Base-by-base conservation (phyloP, 2,113 vertebrate genomes). In the Bungarus multicinctus region DNA sequence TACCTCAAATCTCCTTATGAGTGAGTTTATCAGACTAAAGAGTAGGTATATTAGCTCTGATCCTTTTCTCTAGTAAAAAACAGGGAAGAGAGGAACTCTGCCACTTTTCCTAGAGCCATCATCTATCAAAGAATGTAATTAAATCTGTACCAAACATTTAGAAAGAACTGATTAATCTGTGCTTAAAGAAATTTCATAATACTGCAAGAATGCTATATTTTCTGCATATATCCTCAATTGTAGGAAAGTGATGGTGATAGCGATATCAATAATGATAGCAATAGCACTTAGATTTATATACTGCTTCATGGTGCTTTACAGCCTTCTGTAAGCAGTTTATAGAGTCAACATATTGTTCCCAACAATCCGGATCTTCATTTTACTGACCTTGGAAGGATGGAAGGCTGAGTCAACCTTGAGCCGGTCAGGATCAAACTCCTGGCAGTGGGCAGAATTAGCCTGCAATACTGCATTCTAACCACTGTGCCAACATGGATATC, bases 91-190 rank as follows among this genome's bases (percentile, higher is more conserved):
- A 95, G 89, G 85, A 91, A 81, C 58, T 39, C 6, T 93, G 94
- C 74, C 95, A 95, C 55, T 93, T 92, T 92, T 88, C 1, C 3
- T 27, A 89, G 94, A 96, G 92, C 91, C 74, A 47, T 89, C 91
- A 93, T 92, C 94, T 57, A 93, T 96, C 95, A 97, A 94, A 88
- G 0, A 3, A 93, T 60, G 81, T 93, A 88, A 95, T 96, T 95
- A 95, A 94, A 93, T 90, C 58, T 11, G 25, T 54, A 87, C 54
- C 91, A 92, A 90, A 94, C 58, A 85, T 3, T 57, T 45, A 45
- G 91, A 60, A 95, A 54, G 11, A 85, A 92, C 88, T 87, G 91
- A 94, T 86, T 90, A 74, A 87, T 43, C 89, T 45, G 89, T 30
- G 91, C 92, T 85, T 87, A 85, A 16, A n/a, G 89, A 39, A 57